Conservation (phyloP, 2,888 invertebrate species). For the Sceliomorpha sp. region DNA sequence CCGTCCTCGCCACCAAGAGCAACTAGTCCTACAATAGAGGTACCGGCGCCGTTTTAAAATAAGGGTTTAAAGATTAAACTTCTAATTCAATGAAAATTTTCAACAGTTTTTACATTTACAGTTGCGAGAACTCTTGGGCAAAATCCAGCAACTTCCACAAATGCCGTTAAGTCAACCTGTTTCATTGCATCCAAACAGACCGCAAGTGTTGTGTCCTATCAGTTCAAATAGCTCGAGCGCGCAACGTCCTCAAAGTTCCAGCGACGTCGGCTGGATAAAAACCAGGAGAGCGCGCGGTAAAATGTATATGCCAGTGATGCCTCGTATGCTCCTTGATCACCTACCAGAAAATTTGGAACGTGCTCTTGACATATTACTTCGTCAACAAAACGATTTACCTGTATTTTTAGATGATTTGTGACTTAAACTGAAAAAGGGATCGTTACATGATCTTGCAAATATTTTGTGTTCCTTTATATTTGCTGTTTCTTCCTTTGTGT, state of each 20-base stretch:
- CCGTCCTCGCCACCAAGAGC: constrained; percentile 89
- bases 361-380: constrained; percentile 85
- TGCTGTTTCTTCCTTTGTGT: too few species aligned
- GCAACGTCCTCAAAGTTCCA: constrained; percentile 63
- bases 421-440: constrained; percentile 19
- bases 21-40: constrained; percentile 90
- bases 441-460: background rate
- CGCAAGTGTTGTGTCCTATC: constrained; percentile 67
- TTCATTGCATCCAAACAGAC: constrained; percentile 64
- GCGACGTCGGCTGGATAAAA: constrained; percentile 76
- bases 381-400: constrained; percentile 76
- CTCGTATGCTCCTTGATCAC: constrained; percentile 91
- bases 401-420: constrained; percentile 53
- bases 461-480: background rate
- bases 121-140: constrained; percentile 85
- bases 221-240: constrained; percentile 63
- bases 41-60: constrained; percentile 65
- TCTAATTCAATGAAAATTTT: too few species aligned
- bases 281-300: constrained; percentile 70
- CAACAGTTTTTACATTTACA: constrained; percentile 55
- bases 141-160: constrained; percentile 86
- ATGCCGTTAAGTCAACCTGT: constrained; percentile 72
- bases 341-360: constrained; percentile 89
- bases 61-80: background rate
- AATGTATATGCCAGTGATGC: constrained; percentile 32